These are phyloP conservation scores for Phrynocephalus forsythii DNA, from an alignment of 2,797 vertebrate species.

Conservation along the genomic window DNA sequence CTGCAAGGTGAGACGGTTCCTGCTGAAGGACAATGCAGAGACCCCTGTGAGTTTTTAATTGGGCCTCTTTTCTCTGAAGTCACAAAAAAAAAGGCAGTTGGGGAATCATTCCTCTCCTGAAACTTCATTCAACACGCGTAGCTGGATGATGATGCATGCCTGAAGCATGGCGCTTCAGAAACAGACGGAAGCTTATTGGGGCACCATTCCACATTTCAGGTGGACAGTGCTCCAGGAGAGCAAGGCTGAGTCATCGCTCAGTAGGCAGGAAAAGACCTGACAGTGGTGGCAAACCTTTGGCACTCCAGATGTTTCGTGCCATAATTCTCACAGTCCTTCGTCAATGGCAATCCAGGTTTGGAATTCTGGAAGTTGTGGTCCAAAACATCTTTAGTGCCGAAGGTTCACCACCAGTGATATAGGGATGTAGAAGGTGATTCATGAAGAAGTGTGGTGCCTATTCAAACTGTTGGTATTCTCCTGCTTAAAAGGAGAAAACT, in stretches of 20 bases:
- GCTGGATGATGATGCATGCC: neutral
- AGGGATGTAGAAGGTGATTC: neutral
- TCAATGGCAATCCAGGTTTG: no score
- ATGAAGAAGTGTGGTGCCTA: neutral
- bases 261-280: neutral
- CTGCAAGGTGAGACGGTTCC: neutral
- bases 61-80: neutral
- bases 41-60: constrained; percentile 16
- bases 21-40: neutral
- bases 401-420: no score
- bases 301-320: no score
- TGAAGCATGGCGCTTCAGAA: neutral
- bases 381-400: no score
- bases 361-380: no score
- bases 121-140: no score
- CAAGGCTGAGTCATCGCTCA: neutral
- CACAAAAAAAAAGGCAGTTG: accelerated
- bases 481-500: neutral
- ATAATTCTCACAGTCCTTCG: no score
- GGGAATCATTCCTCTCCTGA: neutral
- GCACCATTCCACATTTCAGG: no score
- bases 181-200: neutral
- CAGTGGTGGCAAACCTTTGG: no score
- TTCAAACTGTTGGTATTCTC: neutral
- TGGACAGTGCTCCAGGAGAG: neutral